Conservation (phyloP, 2,888 invertebrate species). For the Morpho deidamia region DNA sequence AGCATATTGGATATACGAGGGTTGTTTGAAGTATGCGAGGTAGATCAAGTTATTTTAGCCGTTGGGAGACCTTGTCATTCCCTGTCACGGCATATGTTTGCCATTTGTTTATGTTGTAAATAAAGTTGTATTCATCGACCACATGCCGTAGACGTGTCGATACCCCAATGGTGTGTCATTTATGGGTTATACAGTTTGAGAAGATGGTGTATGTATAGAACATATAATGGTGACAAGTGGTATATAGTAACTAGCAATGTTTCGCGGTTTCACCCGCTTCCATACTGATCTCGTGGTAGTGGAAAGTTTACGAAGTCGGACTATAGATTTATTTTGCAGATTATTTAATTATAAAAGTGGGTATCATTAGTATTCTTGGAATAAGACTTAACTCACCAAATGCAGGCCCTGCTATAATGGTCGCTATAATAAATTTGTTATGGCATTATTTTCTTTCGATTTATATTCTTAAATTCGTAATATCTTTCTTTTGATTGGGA, state of each 20-base stretch:
- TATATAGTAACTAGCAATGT: not conserved
- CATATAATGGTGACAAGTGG: conserved; percentile 19
- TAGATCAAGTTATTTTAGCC: conserved; percentile 30
- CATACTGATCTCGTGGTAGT: no score
- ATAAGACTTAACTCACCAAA: no score
- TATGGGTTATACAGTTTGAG: conserved; percentile 1
- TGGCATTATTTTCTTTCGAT: no score
- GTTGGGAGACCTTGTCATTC: conserved; percentile 60
- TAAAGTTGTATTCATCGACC: conserved; percentile 54
- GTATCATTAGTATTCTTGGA: no score
- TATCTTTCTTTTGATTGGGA: no score
- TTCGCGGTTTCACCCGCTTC: no score
- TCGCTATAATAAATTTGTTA: no score
- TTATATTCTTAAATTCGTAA: no score
- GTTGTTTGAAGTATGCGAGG: not conserved
- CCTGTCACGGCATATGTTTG: conserved; percentile 63
- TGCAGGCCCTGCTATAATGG: no score
- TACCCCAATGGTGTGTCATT: conserved; percentile 14
- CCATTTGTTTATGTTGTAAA: conserved; percentile 68
- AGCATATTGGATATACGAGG: not conserved
- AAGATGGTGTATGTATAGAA: not conserved
- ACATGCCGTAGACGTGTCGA: conserved; percentile 41
- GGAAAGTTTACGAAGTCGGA: no score
- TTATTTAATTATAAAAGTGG: no score
- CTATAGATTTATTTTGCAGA: no score